phyloP scores from a whole-genome alignment of 1,140 invertebrate species.

The Drosophila fuyamai region DNA sequence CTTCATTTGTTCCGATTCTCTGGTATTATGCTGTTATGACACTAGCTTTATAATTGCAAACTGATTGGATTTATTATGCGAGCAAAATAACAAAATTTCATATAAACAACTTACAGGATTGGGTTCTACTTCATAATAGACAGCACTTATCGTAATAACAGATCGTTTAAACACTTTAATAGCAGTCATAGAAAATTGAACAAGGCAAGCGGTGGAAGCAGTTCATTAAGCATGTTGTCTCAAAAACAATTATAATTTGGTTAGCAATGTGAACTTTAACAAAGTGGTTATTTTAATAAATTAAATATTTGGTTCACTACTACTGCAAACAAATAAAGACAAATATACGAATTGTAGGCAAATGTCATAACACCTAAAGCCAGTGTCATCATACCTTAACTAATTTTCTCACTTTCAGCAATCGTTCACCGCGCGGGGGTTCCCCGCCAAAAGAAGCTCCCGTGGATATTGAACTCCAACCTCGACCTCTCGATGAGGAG shows the following conservation, averaged over 20 bases:
- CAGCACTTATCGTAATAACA: too few relatives aligned
- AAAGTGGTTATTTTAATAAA: too few relatives aligned
- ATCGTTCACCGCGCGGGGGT: constrained; percentile 44
- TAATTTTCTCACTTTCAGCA: constrained; percentile 14
- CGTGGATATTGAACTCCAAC: constrained; percentile 14
- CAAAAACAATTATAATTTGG: too few relatives aligned
- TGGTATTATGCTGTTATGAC: not conserved
- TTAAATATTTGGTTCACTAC: too few relatives aligned
- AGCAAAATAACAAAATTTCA: too few relatives aligned
- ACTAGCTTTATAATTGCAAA: not conserved
- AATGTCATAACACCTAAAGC: not conserved
- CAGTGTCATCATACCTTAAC: not conserved
- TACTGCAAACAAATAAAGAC: too few relatives aligned
- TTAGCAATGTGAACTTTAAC: too few relatives aligned
- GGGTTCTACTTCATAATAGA: too few relatives aligned
- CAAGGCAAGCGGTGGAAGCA: too few relatives aligned
- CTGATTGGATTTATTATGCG: too few relatives aligned
- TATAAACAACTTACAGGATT: too few relatives aligned
- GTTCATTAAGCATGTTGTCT: too few relatives aligned
- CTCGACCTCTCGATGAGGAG: constrained; percentile 64
- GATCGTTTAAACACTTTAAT: not conserved
- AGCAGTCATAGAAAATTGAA: not conserved
- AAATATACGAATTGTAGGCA: not conserved
- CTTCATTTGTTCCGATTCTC: not conserved
- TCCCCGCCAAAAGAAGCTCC: constrained; percentile 37